Base-by-base conservation (phyloP, 2,797 vertebrate genomes). In the Leptodactylus fallax region DNA sequence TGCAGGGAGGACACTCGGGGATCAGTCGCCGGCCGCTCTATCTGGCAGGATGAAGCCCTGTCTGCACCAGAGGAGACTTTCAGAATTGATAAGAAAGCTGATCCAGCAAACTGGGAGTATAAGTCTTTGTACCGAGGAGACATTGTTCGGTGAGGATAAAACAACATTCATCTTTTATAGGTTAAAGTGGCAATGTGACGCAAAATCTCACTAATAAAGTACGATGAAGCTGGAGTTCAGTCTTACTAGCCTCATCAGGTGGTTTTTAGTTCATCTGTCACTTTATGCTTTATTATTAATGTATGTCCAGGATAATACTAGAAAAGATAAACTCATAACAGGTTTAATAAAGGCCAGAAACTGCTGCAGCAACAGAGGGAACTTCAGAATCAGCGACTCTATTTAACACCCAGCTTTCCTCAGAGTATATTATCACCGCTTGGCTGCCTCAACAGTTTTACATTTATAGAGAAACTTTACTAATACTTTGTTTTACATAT, bases 21-120 rank as follows among this genome's bases (percentile, higher is more conserved):
- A 0, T 80, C 90, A 7, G 47, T 23, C 79, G 23, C 23, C 69
- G 82, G 55, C 53, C 84, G 95, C 95, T 87, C 90, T 13, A 45
- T 95, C 87, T 99, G 98, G 98, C 94, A 98, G 69, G 98, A 99
- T 90, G 98, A 99, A 80, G 1, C 97, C 60, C 93, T 95, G 91
- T 83, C 89, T 10, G 90, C 93, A 78, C 91, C 92, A 0, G 90
- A 92, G 83, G 95, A 95, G 78, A 92, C 90, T 0, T 99, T 98
- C 94, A 96, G 95, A 51, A 94, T 96, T 85, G 98, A 99, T 92
- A 95, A 92, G 90, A 98, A 97, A 88, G 93, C 97, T 0, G 98
- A 99, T 88, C 91, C 93, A 23, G 95, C 97, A 81, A 99, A 99
- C 95, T 99, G 97, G 98, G 95, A 97, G 13, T 99, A 99, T 89